These are phyloP conservation scores for Sitophilus oryzae DNA, from an alignment of 1,140 invertebrate species.

Conservation along the genomic window DNA sequence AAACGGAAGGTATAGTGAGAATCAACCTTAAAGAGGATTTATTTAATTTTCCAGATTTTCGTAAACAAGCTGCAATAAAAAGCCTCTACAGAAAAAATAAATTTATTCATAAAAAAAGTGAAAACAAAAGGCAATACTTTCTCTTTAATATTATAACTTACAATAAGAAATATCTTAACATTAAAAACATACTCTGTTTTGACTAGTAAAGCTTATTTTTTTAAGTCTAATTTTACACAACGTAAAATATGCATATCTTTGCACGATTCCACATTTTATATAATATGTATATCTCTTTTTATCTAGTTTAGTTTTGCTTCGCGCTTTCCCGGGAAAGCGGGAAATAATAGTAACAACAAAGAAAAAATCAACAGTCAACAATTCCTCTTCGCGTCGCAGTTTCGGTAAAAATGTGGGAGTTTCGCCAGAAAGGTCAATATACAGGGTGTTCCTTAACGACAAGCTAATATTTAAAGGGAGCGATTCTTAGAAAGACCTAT, in stretches of 20 bases:
- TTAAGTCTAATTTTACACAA: slow-evolving; percentile 24
- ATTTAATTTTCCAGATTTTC: not conserved
- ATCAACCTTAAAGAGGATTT: not conserved
- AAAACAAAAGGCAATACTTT: slow-evolving; percentile 25
- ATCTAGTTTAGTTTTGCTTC: not conserved
- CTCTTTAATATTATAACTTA: slow-evolving; percentile 20
- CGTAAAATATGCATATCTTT: slow-evolving; percentile 17
- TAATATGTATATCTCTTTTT: slow-evolving; percentile 2
- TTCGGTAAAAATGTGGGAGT: not conserved
- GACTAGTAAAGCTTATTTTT: slow-evolving; percentile 26
- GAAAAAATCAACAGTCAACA: slow-evolving; percentile 6
- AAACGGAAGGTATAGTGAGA: not conserved
- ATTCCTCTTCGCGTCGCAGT: not conserved
- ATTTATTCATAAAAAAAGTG: slow-evolving; percentile 25
- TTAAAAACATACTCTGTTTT: slow-evolving; percentile 26
- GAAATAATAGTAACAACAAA: slow-evolving; percentile 7
- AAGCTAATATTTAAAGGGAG: too few relatives aligned
- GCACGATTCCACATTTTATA: not conserved
- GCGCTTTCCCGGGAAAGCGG: too few relatives aligned
- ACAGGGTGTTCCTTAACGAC: too few relatives aligned
- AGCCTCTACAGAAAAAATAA: slow-evolving; percentile 22
- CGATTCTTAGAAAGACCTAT: too few relatives aligned
- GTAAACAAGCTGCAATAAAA: not conserved
- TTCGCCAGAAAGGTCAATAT: not conserved
- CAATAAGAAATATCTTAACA: slow-evolving; percentile 27